These are phyloP conservation scores for Neosilurus hyrtlii DNA, from an alignment of 2,797 vertebrate species.

Conservation along the genomic window DNA sequence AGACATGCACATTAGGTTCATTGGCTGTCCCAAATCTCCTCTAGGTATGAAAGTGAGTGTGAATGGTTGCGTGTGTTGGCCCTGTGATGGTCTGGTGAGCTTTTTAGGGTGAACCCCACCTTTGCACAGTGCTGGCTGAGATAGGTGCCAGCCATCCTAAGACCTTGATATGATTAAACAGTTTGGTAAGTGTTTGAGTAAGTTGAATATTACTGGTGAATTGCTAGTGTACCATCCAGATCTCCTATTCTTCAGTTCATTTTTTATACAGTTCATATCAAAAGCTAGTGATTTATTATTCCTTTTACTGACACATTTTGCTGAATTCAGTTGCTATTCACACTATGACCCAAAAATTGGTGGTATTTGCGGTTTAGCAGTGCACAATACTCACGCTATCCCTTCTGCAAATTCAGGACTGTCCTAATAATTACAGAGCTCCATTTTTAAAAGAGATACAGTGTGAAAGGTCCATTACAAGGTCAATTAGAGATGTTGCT, in stretches of 20 bases:
- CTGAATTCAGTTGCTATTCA: neutral
- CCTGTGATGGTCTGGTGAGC: too few relatives aligned
- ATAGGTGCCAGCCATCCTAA: too few relatives aligned
- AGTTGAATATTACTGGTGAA: neutral
- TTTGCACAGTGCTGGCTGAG: too few relatives aligned
- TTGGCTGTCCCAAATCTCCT: too few relatives aligned
- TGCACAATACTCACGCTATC: neutral
- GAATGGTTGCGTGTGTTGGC: too few relatives aligned
- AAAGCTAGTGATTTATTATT: neutral
- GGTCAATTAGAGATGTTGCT: slow-evolving; percentile 42
- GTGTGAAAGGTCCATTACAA: slow-evolving; percentile 31
- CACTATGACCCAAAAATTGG: neutral
- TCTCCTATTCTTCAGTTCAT: neutral
- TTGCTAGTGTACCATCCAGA: neutral
- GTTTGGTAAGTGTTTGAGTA: too few relatives aligned
- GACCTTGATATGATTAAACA: too few relatives aligned
- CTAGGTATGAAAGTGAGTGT: too few relatives aligned
- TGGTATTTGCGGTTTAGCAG: neutral
- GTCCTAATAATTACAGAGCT: slow-evolving; percentile 38
- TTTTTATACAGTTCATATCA: neutral
- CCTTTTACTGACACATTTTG: neutral
- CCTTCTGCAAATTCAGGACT: slow-evolving; percentile 22
- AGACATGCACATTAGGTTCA: too few relatives aligned
- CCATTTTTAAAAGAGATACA: slow-evolving; percentile 22
- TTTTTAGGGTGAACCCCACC: too few relatives aligned